Evolutionary conservation across 1,140 invertebrate genomes (phyloP), one percentile per base, ranked within the genome.

Genomic region (Tetragnatha versicolor): DNA sequence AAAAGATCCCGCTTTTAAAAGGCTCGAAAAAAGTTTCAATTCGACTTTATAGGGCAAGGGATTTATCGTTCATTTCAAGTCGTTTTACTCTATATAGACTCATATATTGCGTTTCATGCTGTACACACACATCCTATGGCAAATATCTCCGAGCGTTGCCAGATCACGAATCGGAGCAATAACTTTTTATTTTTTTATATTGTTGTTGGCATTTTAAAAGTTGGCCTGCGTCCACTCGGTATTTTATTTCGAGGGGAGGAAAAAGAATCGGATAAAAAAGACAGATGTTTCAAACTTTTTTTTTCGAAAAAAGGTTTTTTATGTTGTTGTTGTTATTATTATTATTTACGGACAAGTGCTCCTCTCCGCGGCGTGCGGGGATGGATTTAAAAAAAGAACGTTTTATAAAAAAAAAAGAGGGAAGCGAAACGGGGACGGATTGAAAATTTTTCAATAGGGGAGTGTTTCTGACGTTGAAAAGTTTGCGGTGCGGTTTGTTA

Each of bases 131-230:
- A 69, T 53, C 10, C 29, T 20, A 25, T 22, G 17, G 47, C 68
- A 72, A 37, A 27, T 27, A 72, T 12, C 22, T 37, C 33, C 49
- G 6, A n/a, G 31, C 51, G 42, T 75, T 63, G 58, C 70, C 70
- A 75, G 55, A 75, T 75, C 70, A 33, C 55, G 70, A 47, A 61
- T 75, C 49, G 31, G n/a, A 47, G 55, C 70, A 60, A 75, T 75
- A 75, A 75, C 58, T 61, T 75, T 75, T 75, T 75, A 75, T 75
- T 49, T n/a, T n/a, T n/a, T n/a, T n/a, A n/a, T n/a, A n/a, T n/a
- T n/a, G n/a, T n/a, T 63, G 55, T 63, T 61, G 70, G 58, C 55
- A 75, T 75, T 75, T 75, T 75, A 75, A 61, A 42, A 75, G 63
- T 73, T 27, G 25, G 22, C 39, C 31, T 9, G 27, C 55, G 22